A percentile compares a stretch with the other conserved stretches of the same genome.
Conservation (phyloP, 2,113 vertebrate species). For the Cacatua alba region DNA sequence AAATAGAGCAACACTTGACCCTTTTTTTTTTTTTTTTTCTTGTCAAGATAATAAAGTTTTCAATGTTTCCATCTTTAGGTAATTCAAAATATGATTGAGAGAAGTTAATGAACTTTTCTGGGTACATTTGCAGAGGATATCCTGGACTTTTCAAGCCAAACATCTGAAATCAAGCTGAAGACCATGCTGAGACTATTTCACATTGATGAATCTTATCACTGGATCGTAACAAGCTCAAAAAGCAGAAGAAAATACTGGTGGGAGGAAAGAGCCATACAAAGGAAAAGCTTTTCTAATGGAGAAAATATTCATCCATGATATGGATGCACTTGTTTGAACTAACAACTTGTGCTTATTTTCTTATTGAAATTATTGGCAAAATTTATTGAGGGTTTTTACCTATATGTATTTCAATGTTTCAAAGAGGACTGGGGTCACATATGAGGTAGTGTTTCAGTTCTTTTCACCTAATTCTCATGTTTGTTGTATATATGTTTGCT, state of each 20-base stretch:
- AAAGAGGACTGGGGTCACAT: neutral
- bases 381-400: neutral
- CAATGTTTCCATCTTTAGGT: neutral
- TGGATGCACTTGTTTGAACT: neutral
- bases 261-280: neutral
- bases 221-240: neutral
- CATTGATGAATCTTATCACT: neutral
- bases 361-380: neutral
- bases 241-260: neutral
- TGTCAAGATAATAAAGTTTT: neutral
- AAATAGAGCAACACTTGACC: neutral
- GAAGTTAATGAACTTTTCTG: neutral
- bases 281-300: neutral
- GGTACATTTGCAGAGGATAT: slow-evolving; percentile 38
- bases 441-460: neutral
- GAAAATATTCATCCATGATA: neutral
- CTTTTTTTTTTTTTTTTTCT: neutral
- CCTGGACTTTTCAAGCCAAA: slow-evolving; percentile 8
- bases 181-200: neutral
- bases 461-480: neutral
- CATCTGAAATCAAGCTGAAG: neutral
- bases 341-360: neutral
- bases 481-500: too few relatives aligned
- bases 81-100: neutral
- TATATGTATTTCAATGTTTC: neutral